Evolutionary conservation across 1,140 invertebrate species (phyloP), one percentile per base, ranked within the genome.

Genomic region (Bathynomus jamesi): DNA sequence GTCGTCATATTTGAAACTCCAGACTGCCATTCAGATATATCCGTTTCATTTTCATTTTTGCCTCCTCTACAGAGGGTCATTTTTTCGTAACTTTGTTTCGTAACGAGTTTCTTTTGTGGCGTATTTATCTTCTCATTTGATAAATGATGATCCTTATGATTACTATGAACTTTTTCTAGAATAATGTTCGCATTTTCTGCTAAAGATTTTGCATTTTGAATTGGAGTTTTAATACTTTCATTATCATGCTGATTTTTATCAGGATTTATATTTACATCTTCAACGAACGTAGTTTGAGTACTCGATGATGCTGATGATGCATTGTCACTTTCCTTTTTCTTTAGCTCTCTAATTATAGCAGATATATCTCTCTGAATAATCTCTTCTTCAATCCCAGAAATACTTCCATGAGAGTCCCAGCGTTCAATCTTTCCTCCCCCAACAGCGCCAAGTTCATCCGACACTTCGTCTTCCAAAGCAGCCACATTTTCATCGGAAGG

Each of bases 401-500:
- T 62, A 46, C 68, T 67, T 8, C 63, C 68, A 11, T 74, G 68
- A 0, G 72, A 70, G 53, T 74, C 72, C 72, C 72, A 74, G 24
- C 72, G 46, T 53, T 53, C 11, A 66, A 29, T 8, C 67, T 28
- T 28, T 31, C 46, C 46, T 31, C 46, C 46, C 11, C 24, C 28
- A 31, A 32, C 13, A 40, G 21, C 11, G 32, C 61, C 60, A 68
- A 60, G 28, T 11, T 46, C 67, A 30, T 69, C 68, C 63, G 64
- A 29, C 28, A 67, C 72, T 21, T 71, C 74, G n/a, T 32, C 62
- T 28, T 60, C 64, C 11, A 65, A 46, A 24, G 53, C 32, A 66
- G 67, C 71, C 31, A 78, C 72, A 64, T 74, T 76, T 70, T 78
- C 78, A 63, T 78, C 74, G 13, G 76, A 78, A 13, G 78, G 78